These are phyloP conservation scores for Macrostomum lignano DNA, from an alignment of 1,140 invertebrate species.

Conservation along the genomic window DNA sequence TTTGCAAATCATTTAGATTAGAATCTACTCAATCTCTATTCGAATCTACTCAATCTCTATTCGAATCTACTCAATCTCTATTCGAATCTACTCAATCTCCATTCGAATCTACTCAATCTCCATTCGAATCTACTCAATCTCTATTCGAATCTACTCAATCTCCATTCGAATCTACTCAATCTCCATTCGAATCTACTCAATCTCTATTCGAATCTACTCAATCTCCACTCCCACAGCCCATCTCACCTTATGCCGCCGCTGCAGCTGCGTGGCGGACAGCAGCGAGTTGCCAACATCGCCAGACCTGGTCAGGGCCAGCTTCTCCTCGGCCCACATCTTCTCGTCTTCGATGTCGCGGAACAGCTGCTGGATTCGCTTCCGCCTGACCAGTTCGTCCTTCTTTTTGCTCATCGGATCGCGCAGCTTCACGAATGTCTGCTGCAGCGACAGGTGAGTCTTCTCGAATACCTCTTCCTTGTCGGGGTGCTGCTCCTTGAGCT, in stretches of 20 bases:
- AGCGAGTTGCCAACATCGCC: slow-evolving; percentile 20
- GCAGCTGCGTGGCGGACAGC: slow-evolving; percentile 7
- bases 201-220: no score
- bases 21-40: no score
- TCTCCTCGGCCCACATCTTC: slow-evolving; percentile 86
- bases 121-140: no score
- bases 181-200: no score
- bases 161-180: no score
- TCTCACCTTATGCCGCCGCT: slow-evolving; percentile 28
- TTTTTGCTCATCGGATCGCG: slow-evolving; percentile 56
- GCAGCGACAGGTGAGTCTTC: slow-evolving; percentile 11
- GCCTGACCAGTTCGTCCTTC: slow-evolving; percentile 64
- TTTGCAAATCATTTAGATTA: no score
- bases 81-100: no score
- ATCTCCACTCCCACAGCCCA: no score
- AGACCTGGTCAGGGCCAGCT: slow-evolving; percentile 64
- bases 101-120: no score
- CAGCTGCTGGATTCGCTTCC: slow-evolving; percentile 97
- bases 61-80: no score
- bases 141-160: no score
- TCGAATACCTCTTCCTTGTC: slow-evolving; percentile 81
- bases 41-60: no score
- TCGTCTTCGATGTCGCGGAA: slow-evolving; percentile 90
- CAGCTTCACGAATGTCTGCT: slow-evolving; percentile 31
- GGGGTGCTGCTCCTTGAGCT: slow-evolving; percentile 68